Evolutionary conservation across 2,888 invertebrate genomes (phyloP).

Genomic region (Lithophane leautieri): DNA sequence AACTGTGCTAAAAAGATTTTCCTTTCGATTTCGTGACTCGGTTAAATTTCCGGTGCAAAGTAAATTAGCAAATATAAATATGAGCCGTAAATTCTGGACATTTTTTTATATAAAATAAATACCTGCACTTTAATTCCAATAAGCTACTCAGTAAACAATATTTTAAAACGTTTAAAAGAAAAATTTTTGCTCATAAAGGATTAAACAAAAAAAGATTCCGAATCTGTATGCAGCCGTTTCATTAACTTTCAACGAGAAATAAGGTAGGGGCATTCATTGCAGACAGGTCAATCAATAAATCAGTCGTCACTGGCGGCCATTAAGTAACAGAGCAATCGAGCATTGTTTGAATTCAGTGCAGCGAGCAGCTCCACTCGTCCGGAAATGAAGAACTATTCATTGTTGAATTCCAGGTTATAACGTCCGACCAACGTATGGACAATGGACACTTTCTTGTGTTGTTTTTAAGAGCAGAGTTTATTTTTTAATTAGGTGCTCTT

Average conservation of each 20-base stretch:
- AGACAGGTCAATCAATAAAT: conserved; percentile 68
- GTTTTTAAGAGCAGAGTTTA: not conserved
- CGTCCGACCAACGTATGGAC: conserved; percentile 4
- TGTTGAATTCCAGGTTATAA: conserved; percentile 57
- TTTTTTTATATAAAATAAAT: not conserved
- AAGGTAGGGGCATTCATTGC: conserved; percentile 45
- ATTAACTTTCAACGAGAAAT: conserved; percentile 47
- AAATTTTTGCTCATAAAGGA: not conserved
- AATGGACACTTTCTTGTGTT: conserved; percentile 23
- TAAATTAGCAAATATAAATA: conserved; percentile 13
- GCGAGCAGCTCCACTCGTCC: conserved; percentile 52
- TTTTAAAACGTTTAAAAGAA: not conserved
- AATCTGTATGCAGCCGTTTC: conserved; percentile 16
- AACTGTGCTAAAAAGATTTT: not conserved
- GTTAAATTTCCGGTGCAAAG: conserved; percentile 1
- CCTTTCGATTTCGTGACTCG: not conserved
- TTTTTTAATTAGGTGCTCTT: not conserved
- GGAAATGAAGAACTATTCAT: conserved; percentile 66
- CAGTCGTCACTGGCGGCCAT: conserved; percentile 62
- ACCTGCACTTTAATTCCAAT: not conserved
- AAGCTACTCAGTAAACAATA: not conserved
- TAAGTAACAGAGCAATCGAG: conserved; percentile 67
- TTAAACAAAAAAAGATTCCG: not conserved
- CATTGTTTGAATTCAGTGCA: conserved; percentile 66
- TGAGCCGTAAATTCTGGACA: not conserved